phyloP scores from a whole-genome alignment of 2,797 vertebrate genomes.

The Enteromius mattozi region DNA sequence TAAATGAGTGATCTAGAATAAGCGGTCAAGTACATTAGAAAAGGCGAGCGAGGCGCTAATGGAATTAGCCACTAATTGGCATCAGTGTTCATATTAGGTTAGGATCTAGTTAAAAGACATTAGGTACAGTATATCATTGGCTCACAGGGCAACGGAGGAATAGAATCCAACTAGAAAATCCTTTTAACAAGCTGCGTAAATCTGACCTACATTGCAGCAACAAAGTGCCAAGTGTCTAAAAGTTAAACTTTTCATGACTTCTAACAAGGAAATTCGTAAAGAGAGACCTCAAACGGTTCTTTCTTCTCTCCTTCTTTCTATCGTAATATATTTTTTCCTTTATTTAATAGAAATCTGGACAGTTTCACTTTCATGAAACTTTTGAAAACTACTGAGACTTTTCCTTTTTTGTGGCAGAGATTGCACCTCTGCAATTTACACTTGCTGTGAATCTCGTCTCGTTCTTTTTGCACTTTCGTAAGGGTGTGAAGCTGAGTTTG shows the following conservation, averaged over 20 bases:
- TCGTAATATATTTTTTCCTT: slow-evolving; percentile 3
- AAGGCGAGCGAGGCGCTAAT: slow-evolving; percentile 21
- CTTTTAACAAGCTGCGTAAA: slow-evolving; percentile 46
- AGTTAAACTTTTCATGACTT: slow-evolving; percentile 47
- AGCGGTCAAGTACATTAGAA: slow-evolving; percentile 38
- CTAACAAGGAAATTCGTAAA: slow-evolving; percentile 34
- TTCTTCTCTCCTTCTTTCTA: slow-evolving; percentile 32
- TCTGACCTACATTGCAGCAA: slow-evolving; percentile 53
- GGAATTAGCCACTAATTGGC: slow-evolving; percentile 41
- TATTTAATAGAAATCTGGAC: slow-evolving; percentile 28
- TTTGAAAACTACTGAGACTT: slow-evolving; percentile 25
- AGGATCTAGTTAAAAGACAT: slow-evolving; percentile 41
- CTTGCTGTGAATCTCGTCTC: slow-evolving; percentile 28
- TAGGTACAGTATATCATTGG: slow-evolving; percentile 25
- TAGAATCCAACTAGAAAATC: slow-evolving; percentile 27
- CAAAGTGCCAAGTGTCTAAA: slow-evolving; percentile 48
- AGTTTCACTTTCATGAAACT: slow-evolving; percentile 28
- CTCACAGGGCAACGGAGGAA: slow-evolving; percentile 3
- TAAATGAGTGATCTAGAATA: slow-evolving; percentile 32
- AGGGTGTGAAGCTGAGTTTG: slow-evolving; percentile 49
- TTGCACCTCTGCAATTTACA: slow-evolving; percentile 42
- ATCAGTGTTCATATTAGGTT: slow-evolving; percentile 30
- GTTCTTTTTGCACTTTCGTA: slow-evolving; percentile 40
- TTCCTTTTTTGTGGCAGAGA: slow-evolving; percentile 12
- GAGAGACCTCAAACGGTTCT: slow-evolving; percentile 32